Evolutionary conservation across 2,113 vertebrate genomes (phyloP), one percentile per base, ranked within the genome.

Genomic region (Elachura formosa): DNA sequence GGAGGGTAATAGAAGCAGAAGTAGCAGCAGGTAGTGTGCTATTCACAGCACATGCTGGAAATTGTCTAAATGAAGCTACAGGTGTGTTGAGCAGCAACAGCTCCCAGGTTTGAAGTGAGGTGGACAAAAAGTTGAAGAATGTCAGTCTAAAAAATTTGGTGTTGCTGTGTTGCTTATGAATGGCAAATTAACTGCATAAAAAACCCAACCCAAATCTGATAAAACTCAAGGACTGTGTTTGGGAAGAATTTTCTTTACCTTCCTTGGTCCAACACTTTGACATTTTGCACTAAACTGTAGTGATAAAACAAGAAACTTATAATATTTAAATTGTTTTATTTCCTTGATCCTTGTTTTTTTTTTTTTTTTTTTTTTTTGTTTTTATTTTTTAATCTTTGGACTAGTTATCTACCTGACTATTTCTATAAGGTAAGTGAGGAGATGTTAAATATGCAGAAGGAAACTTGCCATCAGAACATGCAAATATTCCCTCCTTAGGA

Each of bases 361-460:
- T 49, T 48, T 14, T 49, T 6, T 1, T 36, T 67, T 26, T 17
- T 55, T n/a, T 6, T 24, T 48, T 61, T 3, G 1, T 1, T 18
- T 38, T 2, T 33, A 45, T 11, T 19, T 36, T 54, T 40, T 71
- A 33, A 9, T 9, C 8, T 24, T 81, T 67, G 25, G 33, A 34
- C 26, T 64, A n/a, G 6, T 66, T 84, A 46, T 76, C 81, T 80
- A 54, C 29, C 17, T 38, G 48, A 26, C 18, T 67, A 10, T 72
- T 68, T 91, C 82, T 59, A 1, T 38, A 55, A 79, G 4, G 19
- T 55, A 46, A 62, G 29, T n/a, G 48, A 82, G 24, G 13, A 62
- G 49, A 40, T 31, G 5, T 72, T 64, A 83, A 79, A 49, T 36
- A 90, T n/a, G 18, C 13, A 64, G 36, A 89, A 68, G 36, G 15